phyloP scores from a whole-genome alignment of 23 tunicate genomes.

The Clavelina lepadiformis region DNA sequence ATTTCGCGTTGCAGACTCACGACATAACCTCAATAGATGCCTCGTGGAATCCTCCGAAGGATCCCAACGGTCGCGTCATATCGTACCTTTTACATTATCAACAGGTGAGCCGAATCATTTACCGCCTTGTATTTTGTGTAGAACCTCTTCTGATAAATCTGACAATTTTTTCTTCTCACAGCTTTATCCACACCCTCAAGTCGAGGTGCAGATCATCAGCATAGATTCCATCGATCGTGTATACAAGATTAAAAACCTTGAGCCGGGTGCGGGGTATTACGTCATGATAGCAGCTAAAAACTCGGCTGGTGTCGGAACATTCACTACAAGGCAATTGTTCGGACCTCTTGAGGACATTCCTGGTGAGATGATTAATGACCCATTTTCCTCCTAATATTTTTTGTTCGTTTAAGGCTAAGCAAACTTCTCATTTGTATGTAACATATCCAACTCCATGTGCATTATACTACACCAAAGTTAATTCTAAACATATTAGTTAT shows the following conservation, averaged over 20 bases:
- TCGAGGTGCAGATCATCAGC: not conserved
- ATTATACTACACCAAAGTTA: too few species aligned
- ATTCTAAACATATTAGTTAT: too few species aligned
- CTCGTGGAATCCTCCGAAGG: slow-evolving; percentile 14
- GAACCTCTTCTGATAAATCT: too few species aligned
- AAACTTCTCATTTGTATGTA: too few species aligned
- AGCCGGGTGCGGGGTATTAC: slow-evolving; percentile 30
- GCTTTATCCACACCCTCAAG: slow-evolving; percentile 3
- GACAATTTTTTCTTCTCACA: too few species aligned
- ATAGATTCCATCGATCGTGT: not conserved
- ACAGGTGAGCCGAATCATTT: slow-evolving; percentile 8
- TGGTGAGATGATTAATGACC: too few species aligned
- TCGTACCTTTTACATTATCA: slow-evolving; percentile 11
- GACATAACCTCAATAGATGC: not conserved
- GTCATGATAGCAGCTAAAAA: slow-evolving; percentile 13
- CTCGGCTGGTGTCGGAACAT: slow-evolving; percentile 15
- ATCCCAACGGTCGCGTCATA: slow-evolving; percentile 37
- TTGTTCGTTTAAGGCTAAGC: too few species aligned
- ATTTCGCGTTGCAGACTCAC: not conserved
- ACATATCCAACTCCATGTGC: too few species aligned
- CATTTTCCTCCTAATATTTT: too few species aligned
- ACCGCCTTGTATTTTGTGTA: too few species aligned
- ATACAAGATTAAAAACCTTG: not conserved
- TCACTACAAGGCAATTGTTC: slow-evolving; percentile 6
- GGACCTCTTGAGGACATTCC: not conserved